Evolutionary conservation across 2,113 vertebrate species (phyloP), one percentile per base, ranked within the genome.

Genomic region (Tichodroma muraria): DNA sequence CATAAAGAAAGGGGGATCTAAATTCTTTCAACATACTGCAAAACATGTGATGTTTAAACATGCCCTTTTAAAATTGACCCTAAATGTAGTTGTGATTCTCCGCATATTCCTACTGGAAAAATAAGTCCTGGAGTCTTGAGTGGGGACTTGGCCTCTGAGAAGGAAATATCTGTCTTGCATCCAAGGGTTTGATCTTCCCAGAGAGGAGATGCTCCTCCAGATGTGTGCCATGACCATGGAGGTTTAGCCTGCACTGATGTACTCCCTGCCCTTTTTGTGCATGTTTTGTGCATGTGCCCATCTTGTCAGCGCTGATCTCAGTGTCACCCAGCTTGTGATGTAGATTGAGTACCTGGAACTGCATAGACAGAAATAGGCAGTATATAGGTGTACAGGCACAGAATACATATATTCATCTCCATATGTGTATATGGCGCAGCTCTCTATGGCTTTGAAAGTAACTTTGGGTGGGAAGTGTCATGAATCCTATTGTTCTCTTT

Each of bases 11-110:
- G 79, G 52, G 78, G 65, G 82, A 95, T 86, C 68, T 96, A 64
- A 83, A 78, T 63, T 94, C 75, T 96, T 97, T 89, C 88, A 96
- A 90, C 80, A 94, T 78, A 63, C 38, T 91, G 27, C 33, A 80
- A 54, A 85, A 24, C 91, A 85, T 42, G 71, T 92, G 87, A 82
- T 69, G 4, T 30, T 85, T 93, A 70, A 91, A 88, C 45, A 47
- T 35, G 21, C 9, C 21, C 42, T 80, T 84, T 90, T 40, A 5
- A 0, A 92, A 79, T 23, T 24, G 20, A 63, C 81, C 40, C 69
- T 70, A 63, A 49, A 72, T 45, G 35, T 71, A 66, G 33, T 13
- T 78, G 35, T 23, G 9, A 25, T 88, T 85, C 16, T 75, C 17
- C 15, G 57, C 14, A 8, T 30, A 14, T 64, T 95, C 27, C 19